phyloP scores from a whole-genome alignment of 2,797 vertebrate genomes.

The Centropyge bicolor region DNA sequence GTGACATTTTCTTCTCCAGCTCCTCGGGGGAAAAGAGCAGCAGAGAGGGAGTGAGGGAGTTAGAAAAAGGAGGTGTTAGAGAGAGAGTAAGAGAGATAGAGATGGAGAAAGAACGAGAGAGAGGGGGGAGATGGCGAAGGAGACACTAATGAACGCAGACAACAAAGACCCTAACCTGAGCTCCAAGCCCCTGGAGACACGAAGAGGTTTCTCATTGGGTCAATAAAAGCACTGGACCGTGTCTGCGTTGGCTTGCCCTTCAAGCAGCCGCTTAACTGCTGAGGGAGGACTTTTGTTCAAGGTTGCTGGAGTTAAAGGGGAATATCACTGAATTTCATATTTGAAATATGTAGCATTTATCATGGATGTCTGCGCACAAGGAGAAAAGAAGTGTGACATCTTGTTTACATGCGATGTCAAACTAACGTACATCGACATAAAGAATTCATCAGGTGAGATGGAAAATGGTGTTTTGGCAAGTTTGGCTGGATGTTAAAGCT shows the following conservation, averaged over 20 bases:
- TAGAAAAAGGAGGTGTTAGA: slow-evolving; percentile 58
- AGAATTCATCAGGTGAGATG: slow-evolving; percentile 16
- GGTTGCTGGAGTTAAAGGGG: slow-evolving; percentile 74
- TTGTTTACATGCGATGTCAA: slow-evolving; percentile 15
- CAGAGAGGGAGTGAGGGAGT: slow-evolving; percentile 59
- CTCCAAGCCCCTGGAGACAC: slow-evolving; percentile 72
- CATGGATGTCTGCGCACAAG: slow-evolving; percentile 3
- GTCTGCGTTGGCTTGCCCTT: slow-evolving; percentile 75
- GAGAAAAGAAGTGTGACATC: slow-evolving; percentile 23
- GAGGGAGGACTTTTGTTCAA: slow-evolving; percentile 77
- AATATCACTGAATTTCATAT: slow-evolving; percentile 62
- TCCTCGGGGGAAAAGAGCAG: slow-evolving; percentile 78
- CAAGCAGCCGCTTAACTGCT: slow-evolving; percentile 76
- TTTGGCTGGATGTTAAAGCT: slow-evolving; percentile 12
- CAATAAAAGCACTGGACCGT: slow-evolving; percentile 84
- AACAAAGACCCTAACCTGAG: slow-evolving; percentile 84
- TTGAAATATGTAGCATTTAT: slow-evolving; percentile 27
- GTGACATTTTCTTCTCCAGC: slow-evolving; percentile 80
- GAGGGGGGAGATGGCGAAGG: slow-evolving; percentile 59
- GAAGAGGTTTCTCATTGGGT: slow-evolving; percentile 78
- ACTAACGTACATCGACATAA: slow-evolving; percentile 21
- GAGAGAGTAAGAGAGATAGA: slow-evolving; percentile 37
- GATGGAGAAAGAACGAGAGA: slow-evolving; percentile 22
- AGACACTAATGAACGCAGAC: slow-evolving; percentile 85
- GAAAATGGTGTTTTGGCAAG: not conserved